These are phyloP conservation scores for Oscheius sp. DNA, from an alignment of 2,888 invertebrate species.

Conservation along the genomic window DNA sequence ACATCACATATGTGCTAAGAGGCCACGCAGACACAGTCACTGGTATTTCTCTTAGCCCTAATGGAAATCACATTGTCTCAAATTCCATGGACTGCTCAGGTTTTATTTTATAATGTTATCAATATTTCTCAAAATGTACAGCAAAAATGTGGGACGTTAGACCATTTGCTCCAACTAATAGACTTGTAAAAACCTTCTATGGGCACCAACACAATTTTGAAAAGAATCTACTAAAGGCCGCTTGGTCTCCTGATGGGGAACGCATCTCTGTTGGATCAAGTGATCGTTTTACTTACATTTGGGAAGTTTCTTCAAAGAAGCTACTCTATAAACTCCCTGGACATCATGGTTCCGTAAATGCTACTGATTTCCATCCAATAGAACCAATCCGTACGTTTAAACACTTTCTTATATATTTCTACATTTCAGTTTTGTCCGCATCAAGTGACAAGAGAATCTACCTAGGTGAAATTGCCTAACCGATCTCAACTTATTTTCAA, in stretches of 20 bases:
- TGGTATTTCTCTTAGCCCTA: constrained; percentile 81
- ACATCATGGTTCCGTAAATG: constrained; percentile 95
- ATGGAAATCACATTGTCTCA: constrained; percentile 82
- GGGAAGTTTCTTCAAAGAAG: constrained; percentile 91
- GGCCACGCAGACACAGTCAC: constrained; percentile 97
- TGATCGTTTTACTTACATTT: constrained; percentile 92
- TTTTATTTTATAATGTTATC: constrained; percentile 49
- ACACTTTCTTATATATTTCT: not conserved
- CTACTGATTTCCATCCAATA: constrained; percentile 90
- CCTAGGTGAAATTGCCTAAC: constrained; percentile 85
- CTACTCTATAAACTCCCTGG: constrained; percentile 96
- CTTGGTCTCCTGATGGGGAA: constrained; percentile 92
- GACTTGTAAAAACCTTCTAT: constrained; percentile 86
- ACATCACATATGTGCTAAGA: constrained; percentile 81
- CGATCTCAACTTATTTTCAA: not conserved
- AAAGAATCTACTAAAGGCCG: constrained; percentile 89
- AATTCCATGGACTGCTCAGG: constrained; percentile 94
- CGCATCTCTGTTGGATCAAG: constrained; percentile 87
- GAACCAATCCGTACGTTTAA: constrained; percentile 82
- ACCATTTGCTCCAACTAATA: constrained; percentile 84
- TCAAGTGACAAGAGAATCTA: constrained; percentile 95
- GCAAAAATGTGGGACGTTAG: constrained; percentile 95
- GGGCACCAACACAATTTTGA: constrained; percentile 98
- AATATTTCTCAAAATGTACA: too few relatives aligned
- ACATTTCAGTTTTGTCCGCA: constrained; percentile 83